Percentiles rank a stretch among this genome's conserved stretches.
phyloP scores from a whole-genome alignment of 2,888 invertebrate species.

The Conchocele bisecta region DNA sequence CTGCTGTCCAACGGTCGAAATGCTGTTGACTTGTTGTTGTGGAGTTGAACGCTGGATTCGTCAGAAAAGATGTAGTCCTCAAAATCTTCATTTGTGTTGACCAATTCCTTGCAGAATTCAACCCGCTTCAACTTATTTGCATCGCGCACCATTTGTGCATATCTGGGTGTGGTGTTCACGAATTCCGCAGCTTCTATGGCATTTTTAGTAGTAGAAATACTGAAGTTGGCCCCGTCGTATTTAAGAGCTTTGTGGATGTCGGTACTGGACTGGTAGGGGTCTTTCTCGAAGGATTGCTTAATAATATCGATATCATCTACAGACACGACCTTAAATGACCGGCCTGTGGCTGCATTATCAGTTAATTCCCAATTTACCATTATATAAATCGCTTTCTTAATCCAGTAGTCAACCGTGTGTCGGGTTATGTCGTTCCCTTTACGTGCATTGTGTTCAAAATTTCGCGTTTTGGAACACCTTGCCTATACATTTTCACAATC shows the following conservation, averaged over 20 bases:
- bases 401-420: too few species aligned
- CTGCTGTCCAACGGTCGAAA: background rate
- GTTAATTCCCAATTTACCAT: too few species aligned
- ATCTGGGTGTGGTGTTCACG: conserved; percentile 9
- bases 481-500: too few species aligned
- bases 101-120: conserved; percentile 22
- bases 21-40: conserved; percentile 20
- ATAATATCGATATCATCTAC: too few species aligned
- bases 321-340: too few species aligned
- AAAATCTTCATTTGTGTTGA: conserved; percentile 29
- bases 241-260: background rate
- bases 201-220: background rate
- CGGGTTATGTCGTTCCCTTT: too few species aligned
- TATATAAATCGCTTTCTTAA: too few species aligned
- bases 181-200: conserved; percentile 15
- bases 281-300: background rate
- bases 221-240: background rate
- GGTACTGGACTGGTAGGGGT: background rate
- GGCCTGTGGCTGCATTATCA: too few species aligned
- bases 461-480: too few species aligned
- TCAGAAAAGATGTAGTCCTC: conserved; percentile 42
- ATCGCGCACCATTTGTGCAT: conserved; percentile 34
- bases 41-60: conserved; percentile 34
- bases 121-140: conserved; percentile 29
- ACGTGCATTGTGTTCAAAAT: too few species aligned